These are phyloP conservation scores for Lumbricus terrestris DNA, from an alignment of 2,888 invertebrate species.

Conservation along the genomic window DNA sequence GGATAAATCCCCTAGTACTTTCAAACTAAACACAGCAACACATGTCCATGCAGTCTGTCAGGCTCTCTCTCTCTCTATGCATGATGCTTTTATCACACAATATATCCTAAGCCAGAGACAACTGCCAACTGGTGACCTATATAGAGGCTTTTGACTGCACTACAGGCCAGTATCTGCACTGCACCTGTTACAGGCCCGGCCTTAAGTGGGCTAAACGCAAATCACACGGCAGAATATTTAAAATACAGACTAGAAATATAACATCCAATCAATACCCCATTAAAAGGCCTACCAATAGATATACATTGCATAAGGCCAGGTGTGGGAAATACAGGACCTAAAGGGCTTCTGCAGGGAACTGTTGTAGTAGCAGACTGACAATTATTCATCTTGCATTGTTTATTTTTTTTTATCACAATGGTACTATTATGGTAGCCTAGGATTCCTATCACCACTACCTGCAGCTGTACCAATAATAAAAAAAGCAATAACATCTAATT, in stretches of 20 bases:
- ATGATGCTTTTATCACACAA: not conserved
- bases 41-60: not conserved
- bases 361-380: no score
- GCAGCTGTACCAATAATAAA: no score
- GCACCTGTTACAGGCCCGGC: not conserved
- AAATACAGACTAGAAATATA: not conserved
- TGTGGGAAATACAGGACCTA: no score
- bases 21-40: not conserved
- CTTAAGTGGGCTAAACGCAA: not conserved
- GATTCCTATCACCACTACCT: no score
- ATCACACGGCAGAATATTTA: not conserved
- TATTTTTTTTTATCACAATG: no score
- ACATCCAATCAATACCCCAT: not conserved
- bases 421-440: no score
- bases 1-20: not conserved
- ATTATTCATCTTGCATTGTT: no score
- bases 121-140: not conserved
- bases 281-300: not conserved
- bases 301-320: not conserved
- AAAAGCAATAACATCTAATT: no score
- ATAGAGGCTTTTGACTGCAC: not conserved
- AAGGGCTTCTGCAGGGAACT: no score
- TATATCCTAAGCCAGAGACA: not conserved
- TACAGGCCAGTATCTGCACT: not conserved
- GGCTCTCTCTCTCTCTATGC: not conserved